phyloP scores from a whole-genome alignment of 2,797 vertebrate species.

The Oophaga sylvatica region DNA sequence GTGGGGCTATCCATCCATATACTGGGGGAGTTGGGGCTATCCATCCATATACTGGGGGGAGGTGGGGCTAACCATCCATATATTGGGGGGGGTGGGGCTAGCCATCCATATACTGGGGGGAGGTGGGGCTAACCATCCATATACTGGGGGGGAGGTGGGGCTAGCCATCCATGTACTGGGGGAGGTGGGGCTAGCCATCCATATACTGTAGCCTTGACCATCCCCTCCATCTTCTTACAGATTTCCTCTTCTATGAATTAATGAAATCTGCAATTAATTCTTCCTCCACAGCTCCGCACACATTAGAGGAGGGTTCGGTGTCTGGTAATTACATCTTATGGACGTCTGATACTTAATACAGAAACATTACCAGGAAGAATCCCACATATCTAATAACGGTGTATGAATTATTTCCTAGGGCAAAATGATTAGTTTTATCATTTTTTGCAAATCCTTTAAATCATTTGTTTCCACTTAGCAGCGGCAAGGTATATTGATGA shows the following conservation, averaged over 20 bases:
- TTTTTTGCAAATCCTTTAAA: slow-evolving; percentile 55
- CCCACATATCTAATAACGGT: slow-evolving; percentile 50
- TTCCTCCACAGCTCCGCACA: neutral
- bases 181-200: too few relatives aligned
- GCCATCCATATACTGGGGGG: too few relatives aligned
- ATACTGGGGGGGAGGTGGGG: too few relatives aligned
- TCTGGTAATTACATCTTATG: slow-evolving; percentile 36
- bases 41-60: too few relatives aligned
- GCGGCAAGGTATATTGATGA: slow-evolving; percentile 53
- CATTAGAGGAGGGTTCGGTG: slow-evolving; percentile 29
- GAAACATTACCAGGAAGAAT: slow-evolving; percentile 35
- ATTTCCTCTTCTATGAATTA: neutral
- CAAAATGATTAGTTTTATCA: slow-evolving; percentile 57
- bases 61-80: too few relatives aligned
- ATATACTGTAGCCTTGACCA: neutral
- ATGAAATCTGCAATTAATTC: slow-evolving; percentile 17
- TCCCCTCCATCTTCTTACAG: neutral
- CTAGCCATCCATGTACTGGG: too few relatives aligned
- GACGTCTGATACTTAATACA: slow-evolving; percentile 27
- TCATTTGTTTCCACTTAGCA: slow-evolving; percentile 50
- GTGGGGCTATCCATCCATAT: too few relatives aligned
- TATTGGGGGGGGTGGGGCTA: too few relatives aligned
- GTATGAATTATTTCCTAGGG: slow-evolving; percentile 58
- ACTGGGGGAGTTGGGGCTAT: too few relatives aligned
- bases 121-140: too few relatives aligned